These are phyloP conservation scores for Prinia subflava DNA, from an alignment of 2,113 vertebrate genomes.

Conservation along the genomic window DNA sequence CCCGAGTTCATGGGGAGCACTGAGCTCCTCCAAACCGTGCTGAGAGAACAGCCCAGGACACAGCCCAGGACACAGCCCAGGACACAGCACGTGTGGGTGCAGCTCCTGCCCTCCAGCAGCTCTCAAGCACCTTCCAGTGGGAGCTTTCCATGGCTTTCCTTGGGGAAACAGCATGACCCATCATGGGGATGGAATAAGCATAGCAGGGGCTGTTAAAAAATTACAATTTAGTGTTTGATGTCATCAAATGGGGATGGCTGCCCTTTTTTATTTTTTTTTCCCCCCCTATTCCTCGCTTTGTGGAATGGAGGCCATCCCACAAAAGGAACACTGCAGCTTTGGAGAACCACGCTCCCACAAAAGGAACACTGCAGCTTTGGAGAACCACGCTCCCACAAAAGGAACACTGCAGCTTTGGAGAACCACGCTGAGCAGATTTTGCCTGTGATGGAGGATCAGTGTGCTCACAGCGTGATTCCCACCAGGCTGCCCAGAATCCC, in stretches of 20 bases:
- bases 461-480: too few relatives aligned
- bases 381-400: too few relatives aligned
- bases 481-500: neutral
- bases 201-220: neutral
- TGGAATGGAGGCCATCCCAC: neutral
- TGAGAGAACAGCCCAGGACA: neutral
- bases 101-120: neutral
- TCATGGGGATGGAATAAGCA: neutral
- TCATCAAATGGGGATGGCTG: neutral
- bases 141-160: neutral
- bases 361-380: too few relatives aligned
- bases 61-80: neutral
- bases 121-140: fast-evolving
- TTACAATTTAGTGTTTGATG: neutral
- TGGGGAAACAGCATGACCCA: neutral
- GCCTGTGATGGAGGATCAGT: too few relatives aligned
- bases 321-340: too few relatives aligned
- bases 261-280: fast-evolving
- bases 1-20: too few relatives aligned
- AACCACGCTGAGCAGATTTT: too few relatives aligned
- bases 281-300: neutral
- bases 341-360: too few relatives aligned
- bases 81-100: neutral
- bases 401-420: too few relatives aligned
- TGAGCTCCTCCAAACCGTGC: too few relatives aligned